Percentiles rank a stretch among this genome's conserved stretches.
Conservation (phyloP, 2,797 vertebrate genomes). For the Thunnus albacares region DNA sequence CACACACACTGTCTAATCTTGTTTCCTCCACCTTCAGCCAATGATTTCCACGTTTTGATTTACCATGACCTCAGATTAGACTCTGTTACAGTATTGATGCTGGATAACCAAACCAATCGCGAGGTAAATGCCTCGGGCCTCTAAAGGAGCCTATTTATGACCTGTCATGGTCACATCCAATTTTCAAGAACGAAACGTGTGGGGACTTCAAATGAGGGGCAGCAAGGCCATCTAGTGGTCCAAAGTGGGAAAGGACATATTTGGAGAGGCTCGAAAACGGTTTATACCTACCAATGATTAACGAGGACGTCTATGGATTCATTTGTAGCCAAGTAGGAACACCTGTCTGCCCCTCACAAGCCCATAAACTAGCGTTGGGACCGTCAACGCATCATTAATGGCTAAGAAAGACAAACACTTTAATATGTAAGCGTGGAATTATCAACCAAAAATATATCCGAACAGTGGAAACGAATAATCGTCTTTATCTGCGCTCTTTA, state of each 20-base stretch:
- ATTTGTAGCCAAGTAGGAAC: not conserved
- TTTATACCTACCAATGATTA: not conserved
- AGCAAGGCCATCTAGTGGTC: constrained; percentile 47
- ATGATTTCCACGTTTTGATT: not conserved
- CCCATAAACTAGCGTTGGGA: not conserved
- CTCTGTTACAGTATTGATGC: not conserved
- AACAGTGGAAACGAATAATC: not conserved
- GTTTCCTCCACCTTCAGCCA: not conserved
- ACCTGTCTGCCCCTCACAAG: not conserved
- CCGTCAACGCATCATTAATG: no score
- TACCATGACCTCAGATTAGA: not conserved
- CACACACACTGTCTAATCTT: not conserved
- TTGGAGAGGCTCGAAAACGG: no score
- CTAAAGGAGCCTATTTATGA: not conserved
- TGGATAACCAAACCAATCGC: not conserved
- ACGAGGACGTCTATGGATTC: not conserved
- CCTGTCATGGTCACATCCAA: not conserved
- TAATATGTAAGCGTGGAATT: no score
- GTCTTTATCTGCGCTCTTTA: not conserved
- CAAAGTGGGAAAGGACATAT: not conserved
- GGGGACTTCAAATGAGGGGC: constrained; percentile 25
- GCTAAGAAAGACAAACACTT: not conserved
- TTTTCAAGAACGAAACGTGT: not conserved
- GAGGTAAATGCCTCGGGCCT: accelerated
- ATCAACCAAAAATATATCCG: not conserved